Evolutionary conservation across 1,140 invertebrate species (phyloP).

Genomic region (Ooceraea biroi): DNA sequence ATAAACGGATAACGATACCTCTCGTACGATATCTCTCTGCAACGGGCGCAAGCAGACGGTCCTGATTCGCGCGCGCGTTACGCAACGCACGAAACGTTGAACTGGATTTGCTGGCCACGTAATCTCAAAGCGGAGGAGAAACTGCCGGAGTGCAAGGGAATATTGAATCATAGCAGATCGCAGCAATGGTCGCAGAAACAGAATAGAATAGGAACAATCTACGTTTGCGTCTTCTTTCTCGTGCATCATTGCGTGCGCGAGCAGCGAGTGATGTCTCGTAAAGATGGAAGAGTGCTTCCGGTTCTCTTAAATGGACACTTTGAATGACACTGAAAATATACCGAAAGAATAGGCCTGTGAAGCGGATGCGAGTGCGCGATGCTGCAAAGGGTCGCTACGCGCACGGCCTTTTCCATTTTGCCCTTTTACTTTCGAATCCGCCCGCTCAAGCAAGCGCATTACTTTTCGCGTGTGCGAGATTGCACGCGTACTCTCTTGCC

Average conservation of each 20-base stretch:
- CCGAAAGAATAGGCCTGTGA: neutral
- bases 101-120: conserved; percentile 60
- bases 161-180: conserved; percentile 15
- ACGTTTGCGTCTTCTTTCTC: neutral
- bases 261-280: neutral
- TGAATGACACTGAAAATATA: neutral
- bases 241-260: too few relatives aligned
- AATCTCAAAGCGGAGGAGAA: conserved; percentile 58
- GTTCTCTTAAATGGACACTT: too few relatives aligned
- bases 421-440: conserved; percentile 23
- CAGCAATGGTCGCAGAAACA: neutral
- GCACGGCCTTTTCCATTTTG: neutral
- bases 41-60: conserved; percentile 62
- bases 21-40: conserved; percentile 66
- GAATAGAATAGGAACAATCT: neutral
- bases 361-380: too few relatives aligned
- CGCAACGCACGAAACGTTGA: conserved; percentile 61
- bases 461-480: conserved; percentile 5
- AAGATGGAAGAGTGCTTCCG: neutral
- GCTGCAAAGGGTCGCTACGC: neutral
- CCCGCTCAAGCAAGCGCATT: conserved; percentile 18
- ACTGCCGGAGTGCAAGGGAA: neutral
- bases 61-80: conserved; percentile 66
- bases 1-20: conserved; percentile 80
- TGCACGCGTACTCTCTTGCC: conserved; percentile 6